These are phyloP conservation scores for Chymomyza amoena DNA, from an alignment of 2,888 invertebrate species.

Conservation along the genomic window DNA sequence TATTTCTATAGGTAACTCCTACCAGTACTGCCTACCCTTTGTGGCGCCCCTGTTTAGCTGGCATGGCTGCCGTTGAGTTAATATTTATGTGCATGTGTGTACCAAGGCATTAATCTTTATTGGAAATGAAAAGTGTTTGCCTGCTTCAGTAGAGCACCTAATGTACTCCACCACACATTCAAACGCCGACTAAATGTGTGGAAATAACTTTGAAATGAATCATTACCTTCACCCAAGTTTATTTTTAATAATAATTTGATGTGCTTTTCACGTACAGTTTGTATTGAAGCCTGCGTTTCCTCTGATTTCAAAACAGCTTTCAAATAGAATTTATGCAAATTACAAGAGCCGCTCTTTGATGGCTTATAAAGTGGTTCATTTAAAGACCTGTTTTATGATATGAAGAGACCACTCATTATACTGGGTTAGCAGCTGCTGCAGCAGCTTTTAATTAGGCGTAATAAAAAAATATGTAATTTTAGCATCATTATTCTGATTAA, in stretches of 20 bases:
- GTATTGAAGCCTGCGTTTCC: too few relatives aligned
- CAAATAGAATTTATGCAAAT: conserved; percentile 4
- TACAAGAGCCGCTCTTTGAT: conserved; percentile 4
- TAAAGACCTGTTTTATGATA: neutral
- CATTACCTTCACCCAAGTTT: neutral
- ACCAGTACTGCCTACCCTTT: too few relatives aligned
- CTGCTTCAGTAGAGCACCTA: conserved; percentile 24
- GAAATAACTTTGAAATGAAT: neutral
- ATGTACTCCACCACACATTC: conserved; percentile 45
- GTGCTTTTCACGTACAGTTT: neutral
- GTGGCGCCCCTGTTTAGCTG: too few relatives aligned
- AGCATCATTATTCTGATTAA: too few relatives aligned
- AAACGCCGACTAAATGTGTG: neutral
- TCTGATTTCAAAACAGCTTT: neutral
- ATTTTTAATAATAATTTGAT: neutral
- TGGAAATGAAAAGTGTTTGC: conserved; percentile 64
- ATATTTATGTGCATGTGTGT: conserved; percentile 67
- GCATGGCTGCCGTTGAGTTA: conserved; percentile 31
- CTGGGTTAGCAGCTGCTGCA: neutral
- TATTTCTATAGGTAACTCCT: too few relatives aligned
- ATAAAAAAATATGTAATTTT: neutral
- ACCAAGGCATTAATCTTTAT: conserved; percentile 71
- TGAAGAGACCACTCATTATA: neutral
- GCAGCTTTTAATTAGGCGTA: neutral
- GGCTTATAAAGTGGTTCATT: conserved; percentile 4